Evolutionary conservation across 1,140 invertebrate genomes (phyloP), one percentile per base, ranked within the genome.

Genomic region (Mercenaria mercenaria): DNA sequence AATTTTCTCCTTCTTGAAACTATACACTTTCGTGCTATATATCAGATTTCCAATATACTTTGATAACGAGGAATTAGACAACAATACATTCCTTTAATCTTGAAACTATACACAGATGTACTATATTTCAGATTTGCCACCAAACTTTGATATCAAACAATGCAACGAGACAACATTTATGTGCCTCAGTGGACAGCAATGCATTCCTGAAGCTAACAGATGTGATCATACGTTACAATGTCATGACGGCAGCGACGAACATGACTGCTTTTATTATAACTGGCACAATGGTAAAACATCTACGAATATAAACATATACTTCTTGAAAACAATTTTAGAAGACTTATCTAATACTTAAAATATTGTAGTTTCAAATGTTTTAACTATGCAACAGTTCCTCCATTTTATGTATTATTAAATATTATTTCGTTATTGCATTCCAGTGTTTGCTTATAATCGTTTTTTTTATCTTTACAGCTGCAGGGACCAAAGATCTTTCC

Each of bases 131-230:
- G 87, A 82, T 59, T 59, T 89, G 64, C 87, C 87, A 4, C 41
- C 29, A 8, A 67, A 89, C 67, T 89, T 89, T 69, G 76, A 89
- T 43, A 72, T 89, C 18, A 69, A 18, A 34, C 77, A 74, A 41
- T 89, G 87, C 67, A 89, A 89, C 67, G 87, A 89, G 64, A 89
- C 87, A 23, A 72, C 64, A 29, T 89, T 52, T 74, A 89, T 89
- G 87, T 89, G 87, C 50, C 43, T 81, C 29, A 74, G 76, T 64
- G 10, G 67, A 26, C 20, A 41, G 18, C 87, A 89, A 50, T 89
- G 87, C 61, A 72, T 89, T 37, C 87, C 87, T 18, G 8, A 32
- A 20, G 34, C 11, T n/a, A 67, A 82, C 37, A 26, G 64, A 56
- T 89, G 87, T 89, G 87, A 89, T 29, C 26, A 89, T 43, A 50